Conservation (phyloP, 2,113 vertebrate genomes). For the Plectropomus leopardus region DNA sequence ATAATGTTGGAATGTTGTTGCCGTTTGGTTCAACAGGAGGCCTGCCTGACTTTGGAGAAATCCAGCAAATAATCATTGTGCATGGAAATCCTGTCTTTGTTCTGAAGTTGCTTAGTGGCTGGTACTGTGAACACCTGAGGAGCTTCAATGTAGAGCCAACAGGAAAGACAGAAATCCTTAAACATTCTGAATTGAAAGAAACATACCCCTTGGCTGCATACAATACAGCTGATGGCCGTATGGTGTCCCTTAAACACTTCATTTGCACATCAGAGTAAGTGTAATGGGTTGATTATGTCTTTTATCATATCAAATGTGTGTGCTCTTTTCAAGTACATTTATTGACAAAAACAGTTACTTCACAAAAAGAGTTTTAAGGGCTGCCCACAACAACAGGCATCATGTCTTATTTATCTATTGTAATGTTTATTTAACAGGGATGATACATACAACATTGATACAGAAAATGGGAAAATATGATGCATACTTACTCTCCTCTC, state of each 20-base stretch:
- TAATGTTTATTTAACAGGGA: no score
- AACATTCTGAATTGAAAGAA: background rate
- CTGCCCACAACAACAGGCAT: no score
- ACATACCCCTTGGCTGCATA: slow-evolving; percentile 32
- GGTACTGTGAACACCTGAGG: slow-evolving; percentile 35
- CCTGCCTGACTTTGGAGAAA: slow-evolving; percentile 60
- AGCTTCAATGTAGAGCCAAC: slow-evolving; percentile 47
- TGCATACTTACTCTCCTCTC: no score
- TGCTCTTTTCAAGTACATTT: background rate
- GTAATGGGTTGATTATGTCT: background rate
- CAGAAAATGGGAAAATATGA: no score
- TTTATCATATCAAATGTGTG: background rate
- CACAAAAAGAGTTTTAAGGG: no score
- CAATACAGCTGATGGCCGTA: slow-evolving; percentile 10
- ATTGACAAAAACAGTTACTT: background rate
- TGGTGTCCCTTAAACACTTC: slow-evolving; percentile 32
- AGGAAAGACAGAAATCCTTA: slow-evolving; percentile 10
- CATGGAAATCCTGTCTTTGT: slow-evolving; percentile 38
- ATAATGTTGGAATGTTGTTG: slow-evolving; percentile 55
- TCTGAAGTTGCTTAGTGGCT: slow-evolving; percentile 4
- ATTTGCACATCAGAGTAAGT: slow-evolving; percentile 19
- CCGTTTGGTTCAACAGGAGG: slow-evolving; percentile 53
- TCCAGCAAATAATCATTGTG: slow-evolving; percentile 54
- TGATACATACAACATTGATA: no score
- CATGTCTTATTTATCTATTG: no score